A percentile compares a stretch with the other conserved stretches of the same genome.
These are phyloP conservation scores for Gerris lacustris DNA, from an alignment of 2,888 invertebrate genomes.

Conservation along the genomic window DNA sequence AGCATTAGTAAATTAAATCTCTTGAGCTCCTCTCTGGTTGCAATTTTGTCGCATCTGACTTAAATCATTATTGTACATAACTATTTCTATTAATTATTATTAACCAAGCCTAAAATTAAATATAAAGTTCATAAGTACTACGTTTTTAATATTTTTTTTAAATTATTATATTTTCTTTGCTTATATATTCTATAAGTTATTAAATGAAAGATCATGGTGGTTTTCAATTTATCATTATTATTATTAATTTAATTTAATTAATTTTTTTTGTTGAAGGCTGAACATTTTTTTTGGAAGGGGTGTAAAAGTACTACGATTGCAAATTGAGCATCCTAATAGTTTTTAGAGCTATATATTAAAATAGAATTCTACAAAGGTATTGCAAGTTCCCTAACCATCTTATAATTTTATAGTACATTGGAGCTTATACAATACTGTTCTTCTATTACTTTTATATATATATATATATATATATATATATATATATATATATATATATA, in stretches of 20 bases:
- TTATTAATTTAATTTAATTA: too few species aligned
- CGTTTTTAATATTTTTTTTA: too few species aligned
- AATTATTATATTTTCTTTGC: too few species aligned
- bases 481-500: too few species aligned
- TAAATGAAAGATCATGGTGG: background rate
- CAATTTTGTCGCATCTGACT: too few species aligned
- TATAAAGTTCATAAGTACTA: too few species aligned
- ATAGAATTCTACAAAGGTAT: conserved; percentile 29
- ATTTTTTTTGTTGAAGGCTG: background rate
- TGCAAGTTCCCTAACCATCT: conserved; percentile 28
- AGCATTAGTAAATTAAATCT: too few species aligned
- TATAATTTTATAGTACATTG: conserved; percentile 25
- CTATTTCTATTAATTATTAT: background rate
- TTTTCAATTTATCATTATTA: background rate
- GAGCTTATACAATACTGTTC: conserved; percentile 28
- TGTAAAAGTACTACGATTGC: conserved; percentile 23
- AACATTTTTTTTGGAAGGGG: background rate
- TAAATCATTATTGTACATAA: too few species aligned
- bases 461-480: too few species aligned
- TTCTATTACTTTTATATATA: conserved; percentile 17
- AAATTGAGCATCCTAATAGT: conserved; percentile 30
- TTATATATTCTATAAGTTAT: background rate
- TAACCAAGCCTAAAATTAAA: background rate
- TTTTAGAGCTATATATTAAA: conserved; percentile 24
- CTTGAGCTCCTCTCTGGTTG: too few species aligned